Evolutionary conservation across 2,113 vertebrate genomes (phyloP).

Genomic region (Macaca fascicularis): T2T-MFA8v1.1 NC_088376.1:128385501-128386000

Average conservation of each 20-base stretch:
- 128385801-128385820: neutral
- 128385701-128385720: neutral
- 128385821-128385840: neutral
- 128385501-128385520: neutral
- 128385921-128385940: neutral
- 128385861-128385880: neutral
- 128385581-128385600: slow-evolving; percentile 7
- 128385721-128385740: neutral
- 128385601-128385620: neutral
- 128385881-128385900: neutral
- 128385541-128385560: neutral
- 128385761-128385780: neutral
- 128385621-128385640: neutral
- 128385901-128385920: neutral
- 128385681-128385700: neutral
- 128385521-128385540: neutral
- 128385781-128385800: neutral
- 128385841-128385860: neutral
- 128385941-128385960: neutral
- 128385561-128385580: neutral
- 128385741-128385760: neutral
- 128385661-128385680: neutral
- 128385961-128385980: neutral
- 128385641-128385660: neutral
- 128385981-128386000: neutral